A percentile compares a stretch with the other conserved stretches of the same genome.
Conservation (phyloP, 2,888 invertebrate species). For the Siphlonurus alternatus region DNA sequence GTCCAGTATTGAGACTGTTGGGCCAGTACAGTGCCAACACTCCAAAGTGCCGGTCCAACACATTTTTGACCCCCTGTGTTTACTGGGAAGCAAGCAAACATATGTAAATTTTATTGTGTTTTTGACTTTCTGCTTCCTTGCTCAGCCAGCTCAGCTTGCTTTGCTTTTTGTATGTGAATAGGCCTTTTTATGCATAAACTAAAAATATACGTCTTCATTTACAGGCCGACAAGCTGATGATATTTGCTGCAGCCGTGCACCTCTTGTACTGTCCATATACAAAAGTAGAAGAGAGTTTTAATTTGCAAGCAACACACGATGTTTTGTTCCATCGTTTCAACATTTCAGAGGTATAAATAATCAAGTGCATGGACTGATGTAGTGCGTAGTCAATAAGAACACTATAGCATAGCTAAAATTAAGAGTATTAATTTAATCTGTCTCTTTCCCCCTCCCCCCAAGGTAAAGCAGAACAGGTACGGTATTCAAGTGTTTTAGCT, state of each 20-base stretch:
- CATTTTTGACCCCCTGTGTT: too few relatives aligned
- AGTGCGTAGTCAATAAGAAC: too few relatives aligned
- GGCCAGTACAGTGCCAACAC: too few relatives aligned
- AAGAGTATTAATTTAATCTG: too few relatives aligned
- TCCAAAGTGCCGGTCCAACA: too few relatives aligned
- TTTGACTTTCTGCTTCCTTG: background rate
- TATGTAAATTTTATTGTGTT: background rate
- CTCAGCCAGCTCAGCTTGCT: too few relatives aligned
- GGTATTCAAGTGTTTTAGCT: background rate
- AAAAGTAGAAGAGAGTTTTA: slow-evolving; percentile 99
- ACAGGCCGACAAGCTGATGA: slow-evolving; percentile 56
- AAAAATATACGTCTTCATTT: slow-evolving; percentile 5
- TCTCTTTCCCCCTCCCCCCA: background rate
- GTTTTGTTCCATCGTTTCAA: slow-evolving; percentile 75
- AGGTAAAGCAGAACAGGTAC: background rate
- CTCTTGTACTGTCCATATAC: slow-evolving; percentile 84
- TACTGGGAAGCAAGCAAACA: background rate
- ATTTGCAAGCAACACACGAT: slow-evolving; percentile 96
- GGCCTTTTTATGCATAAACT: too few relatives aligned
- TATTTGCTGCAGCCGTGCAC: slow-evolving; percentile 59
- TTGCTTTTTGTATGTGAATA: too few relatives aligned
- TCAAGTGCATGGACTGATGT: slow-evolving; percentile 8
- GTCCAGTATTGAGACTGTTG: too few relatives aligned
- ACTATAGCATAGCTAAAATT: too few relatives aligned
- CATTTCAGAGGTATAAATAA: slow-evolving; percentile 52